Base-by-base conservation (phyloP, 2,113 vertebrate genomes). In the Rutilus rutilus region DNA sequence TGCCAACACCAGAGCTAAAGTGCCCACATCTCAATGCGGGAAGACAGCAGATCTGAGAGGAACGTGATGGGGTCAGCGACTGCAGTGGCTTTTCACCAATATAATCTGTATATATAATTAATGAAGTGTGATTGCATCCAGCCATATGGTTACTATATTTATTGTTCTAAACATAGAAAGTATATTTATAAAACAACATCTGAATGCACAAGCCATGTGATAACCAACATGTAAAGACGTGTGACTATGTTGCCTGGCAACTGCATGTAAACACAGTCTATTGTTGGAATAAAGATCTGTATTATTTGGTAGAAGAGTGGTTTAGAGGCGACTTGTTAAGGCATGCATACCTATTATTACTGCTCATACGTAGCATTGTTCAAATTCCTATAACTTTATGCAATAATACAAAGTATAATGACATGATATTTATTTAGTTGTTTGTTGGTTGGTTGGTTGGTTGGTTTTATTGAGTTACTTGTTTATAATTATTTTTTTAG, bases 1-100 rank as follows among this genome's bases (percentile, higher is more conserved):
- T 86, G 76, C 85, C 82, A 84, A 85, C 80, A 79, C 33, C 57
- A 33, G 86, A 67, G 33, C 54, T 50, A 30, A 47, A 64, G 78
- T 33, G 45, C 10, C 67, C 25, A 36, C 50, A 33, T 73, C 52
- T 81, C 50, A 27, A 82, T 59, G 19, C n/a, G 17, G 54, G 52
- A 86, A 74, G 67, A 52, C 25, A 60, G 62, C 52, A 50, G 42
- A 71, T 50, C 27, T 67, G 60, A 52, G 45, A 86, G 76, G 7
- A 69, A 79, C 19, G 17, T 67, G 59, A 57, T 6, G 11, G 14
- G 84, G 77, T 60, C 77, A 71, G 64, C 15, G 3, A 25, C 1
- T 11, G 54, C 52, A 9, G 9, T 5, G 6, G 67, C 67, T 19
- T 10, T 71, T 71, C 36, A 71, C 36, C 33, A 23, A 23, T 39